phyloP scores from a whole-genome alignment of 2,113 vertebrate genomes.

The Apus apus region DNA sequence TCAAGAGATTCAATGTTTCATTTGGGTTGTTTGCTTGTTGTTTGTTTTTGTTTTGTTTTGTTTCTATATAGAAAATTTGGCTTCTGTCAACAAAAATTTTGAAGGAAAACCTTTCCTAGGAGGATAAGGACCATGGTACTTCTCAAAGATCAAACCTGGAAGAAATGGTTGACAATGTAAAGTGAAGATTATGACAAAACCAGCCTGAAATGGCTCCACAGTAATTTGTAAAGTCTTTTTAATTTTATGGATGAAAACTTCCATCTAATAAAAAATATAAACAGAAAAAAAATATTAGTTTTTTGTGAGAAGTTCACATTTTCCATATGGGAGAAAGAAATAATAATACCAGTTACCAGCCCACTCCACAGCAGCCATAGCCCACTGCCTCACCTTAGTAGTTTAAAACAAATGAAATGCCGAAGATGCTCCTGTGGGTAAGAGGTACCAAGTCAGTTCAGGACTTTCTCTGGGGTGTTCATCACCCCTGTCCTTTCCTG shows the following conservation, averaged over 20 bases:
- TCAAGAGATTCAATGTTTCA: background rate
- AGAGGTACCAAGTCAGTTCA: conserved; percentile 9
- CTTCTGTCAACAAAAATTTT: background rate
- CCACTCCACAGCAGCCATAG: background rate
- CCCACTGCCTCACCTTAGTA: background rate
- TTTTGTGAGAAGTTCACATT: conserved; percentile 25
- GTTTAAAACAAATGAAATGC: conserved; percentile 21
- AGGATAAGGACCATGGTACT: background rate
- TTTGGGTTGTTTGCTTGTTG: background rate
- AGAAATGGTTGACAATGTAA: background rate
- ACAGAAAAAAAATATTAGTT: background rate
- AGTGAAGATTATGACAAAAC: background rate
- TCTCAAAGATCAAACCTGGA: background rate
- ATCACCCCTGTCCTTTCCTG: conserved; percentile 7
- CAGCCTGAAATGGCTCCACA: background rate
- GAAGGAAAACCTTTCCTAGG: background rate
- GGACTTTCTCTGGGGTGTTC: background rate
- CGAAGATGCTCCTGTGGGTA: background rate
- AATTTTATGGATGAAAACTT: conserved; percentile 24
- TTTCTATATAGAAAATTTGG: background rate
- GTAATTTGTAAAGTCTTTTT: conserved; percentile 20
- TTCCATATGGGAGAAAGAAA: background rate
- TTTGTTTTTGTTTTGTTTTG: background rate
- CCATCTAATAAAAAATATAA: conserved; percentile 32
- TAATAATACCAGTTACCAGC: background rate